Evolutionary conservation across 2,113 vertebrate species (phyloP), one percentile per base, ranked within the genome.

Genomic region (Narcine bancroftii): DNA sequence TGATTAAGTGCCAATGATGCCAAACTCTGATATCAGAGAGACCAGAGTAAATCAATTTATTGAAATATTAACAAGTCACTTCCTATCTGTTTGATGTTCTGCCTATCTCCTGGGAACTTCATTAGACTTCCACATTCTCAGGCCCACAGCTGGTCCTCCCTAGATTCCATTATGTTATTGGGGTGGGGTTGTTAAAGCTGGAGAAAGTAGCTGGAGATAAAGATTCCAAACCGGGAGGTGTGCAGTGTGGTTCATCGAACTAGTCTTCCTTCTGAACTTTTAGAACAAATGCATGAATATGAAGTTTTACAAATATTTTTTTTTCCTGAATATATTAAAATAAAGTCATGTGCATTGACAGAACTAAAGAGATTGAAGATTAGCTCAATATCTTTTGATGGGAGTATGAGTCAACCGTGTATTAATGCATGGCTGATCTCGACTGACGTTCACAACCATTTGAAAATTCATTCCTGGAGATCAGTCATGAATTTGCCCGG

Each of bases 101-200:
- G 13, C 53, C 81, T n/a, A 87, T 60, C 56, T 87, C 81, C 81
- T 60, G 81, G 56, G 53, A 87, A 87, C 81, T 36, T 87, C n/a
- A 21, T n/a, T 17, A 36, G 81, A 17, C 33, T 60, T 6, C 53
- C 53, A 60, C 19, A 42, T 87, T 87, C 53, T 87, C 81, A 87
- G 77, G 81, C 81, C 56, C 36, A 21, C 36, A 63, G 60, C 81
- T 60, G 53, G 53, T 36, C 81, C 81, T 60, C 53, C 81, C 81
- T 87, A 36, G 53, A 36, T 87, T 60, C 53, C 33, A 87, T 36
- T 87, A 60, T 87, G 79, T 56, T 56, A 56, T 33, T 56, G 79
- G 77, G 77, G 45, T 50, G 77, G 13, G 53, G 17, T 36, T 87
- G 81, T n/a, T 56, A 53, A 29, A 83, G 29, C 81, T 79, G 76